phyloP scores from a whole-genome alignment of 2,113 vertebrate genomes.

The Oreochromis aureus region DNA sequence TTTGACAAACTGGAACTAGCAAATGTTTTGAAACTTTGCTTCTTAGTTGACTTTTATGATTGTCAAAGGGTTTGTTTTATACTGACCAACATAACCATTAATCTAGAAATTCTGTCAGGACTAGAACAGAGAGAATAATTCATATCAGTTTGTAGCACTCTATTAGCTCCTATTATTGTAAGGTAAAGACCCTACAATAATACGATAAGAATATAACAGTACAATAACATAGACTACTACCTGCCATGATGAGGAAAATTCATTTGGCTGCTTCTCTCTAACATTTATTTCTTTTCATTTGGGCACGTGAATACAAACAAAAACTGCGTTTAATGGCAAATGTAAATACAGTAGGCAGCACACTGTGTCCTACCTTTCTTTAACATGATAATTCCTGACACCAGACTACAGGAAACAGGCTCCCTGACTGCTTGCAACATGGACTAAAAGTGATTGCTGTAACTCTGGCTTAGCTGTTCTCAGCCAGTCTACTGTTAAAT shows the following conservation, averaged over 20 bases:
- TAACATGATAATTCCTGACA: not conserved
- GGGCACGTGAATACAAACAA: not conserved
- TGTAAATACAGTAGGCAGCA: not conserved
- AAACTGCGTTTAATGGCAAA: not conserved
- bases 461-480: not conserved
- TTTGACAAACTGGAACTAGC: not conserved
- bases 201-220: not conserved
- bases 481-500: slow-evolving; percentile 3
- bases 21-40: not conserved
- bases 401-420: not conserved
- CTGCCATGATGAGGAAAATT: not conserved
- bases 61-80: not conserved
- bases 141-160: not conserved
- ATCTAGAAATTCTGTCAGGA: not conserved
- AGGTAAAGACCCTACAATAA: not conserved
- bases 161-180: not conserved
- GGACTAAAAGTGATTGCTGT: not conserved
- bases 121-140: not conserved
- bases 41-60: not conserved
- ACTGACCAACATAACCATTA: not conserved
- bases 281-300: not conserved
- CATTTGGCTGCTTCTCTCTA: not conserved
- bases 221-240: not conserved
- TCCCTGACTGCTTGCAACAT: not conserved
- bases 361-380: not conserved